Evolutionary conservation across 2,797 vertebrate genomes (phyloP).

Genomic region (Lepilemur septentrionalis): DNA sequence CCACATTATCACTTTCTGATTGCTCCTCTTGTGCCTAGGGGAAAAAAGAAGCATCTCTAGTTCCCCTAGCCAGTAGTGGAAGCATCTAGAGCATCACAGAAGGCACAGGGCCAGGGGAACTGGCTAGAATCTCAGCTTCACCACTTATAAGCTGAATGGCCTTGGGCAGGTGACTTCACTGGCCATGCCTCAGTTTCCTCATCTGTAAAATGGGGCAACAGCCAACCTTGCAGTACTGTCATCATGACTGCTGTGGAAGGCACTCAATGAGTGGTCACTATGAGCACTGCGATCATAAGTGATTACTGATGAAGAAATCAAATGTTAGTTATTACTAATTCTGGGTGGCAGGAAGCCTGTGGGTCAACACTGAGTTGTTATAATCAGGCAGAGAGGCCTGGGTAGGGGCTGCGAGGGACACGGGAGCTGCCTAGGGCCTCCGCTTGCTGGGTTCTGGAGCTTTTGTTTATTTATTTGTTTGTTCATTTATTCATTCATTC

Average conservation of each 20-base stretch:
- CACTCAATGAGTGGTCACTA: neutral
- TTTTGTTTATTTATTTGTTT: neutral
- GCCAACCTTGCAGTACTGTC: neutral
- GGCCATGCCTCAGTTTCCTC: neutral
- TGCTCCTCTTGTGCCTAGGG: neutral
- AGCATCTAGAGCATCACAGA: neutral
- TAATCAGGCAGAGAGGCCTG: neutral
- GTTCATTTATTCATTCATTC: neutral
- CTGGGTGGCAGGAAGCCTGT: neutral
- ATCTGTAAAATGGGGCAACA: neutral
- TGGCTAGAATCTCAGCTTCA: neutral
- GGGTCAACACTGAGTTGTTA: neutral
- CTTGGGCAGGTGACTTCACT: neutral
- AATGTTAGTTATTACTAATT: neutral
- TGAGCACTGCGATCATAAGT: fast-evolving
- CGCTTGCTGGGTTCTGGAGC: neutral
- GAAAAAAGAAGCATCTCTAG: neutral
- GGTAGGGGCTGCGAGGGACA: neutral
- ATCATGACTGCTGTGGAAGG: neutral
- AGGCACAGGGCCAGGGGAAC: neutral
- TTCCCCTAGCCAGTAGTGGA: neutral
- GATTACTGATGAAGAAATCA: neutral
- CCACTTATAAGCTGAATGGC: neutral
- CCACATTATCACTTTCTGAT: neutral
- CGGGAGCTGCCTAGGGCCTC: neutral